Evolutionary conservation across 1,140 invertebrate species (phyloP).

Genomic region (Brachionus asplanchnoidis): DNA sequence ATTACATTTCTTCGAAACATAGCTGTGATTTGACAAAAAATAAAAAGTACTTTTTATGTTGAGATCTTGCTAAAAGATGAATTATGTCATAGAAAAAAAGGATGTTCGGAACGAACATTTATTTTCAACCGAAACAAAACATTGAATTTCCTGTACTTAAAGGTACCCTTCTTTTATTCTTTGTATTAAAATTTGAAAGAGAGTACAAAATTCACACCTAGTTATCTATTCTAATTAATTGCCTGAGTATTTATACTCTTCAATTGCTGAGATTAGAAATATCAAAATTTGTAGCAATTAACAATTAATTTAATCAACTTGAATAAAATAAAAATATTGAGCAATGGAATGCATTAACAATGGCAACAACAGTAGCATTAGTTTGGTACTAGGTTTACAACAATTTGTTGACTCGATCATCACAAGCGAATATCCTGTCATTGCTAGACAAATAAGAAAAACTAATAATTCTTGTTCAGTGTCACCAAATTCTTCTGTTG

Average conservation of each 20-base stretch:
- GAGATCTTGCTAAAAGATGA: too few species aligned
- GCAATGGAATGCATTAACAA: not conserved
- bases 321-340: not conserved
- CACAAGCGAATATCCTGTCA: not conserved
- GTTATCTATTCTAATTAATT: not conserved
- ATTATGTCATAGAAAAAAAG: too few species aligned
- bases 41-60: too few species aligned
- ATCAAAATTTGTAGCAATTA: not conserved
- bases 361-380: not conserved
- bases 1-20: too few species aligned
- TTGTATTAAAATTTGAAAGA: not conserved
- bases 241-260: constrained; percentile 4
- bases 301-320: too few species aligned
- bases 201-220: not conserved
- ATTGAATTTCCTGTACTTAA: not conserved
- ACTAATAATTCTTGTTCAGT: not conserved
- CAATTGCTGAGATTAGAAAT: not conserved
- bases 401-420: not conserved
- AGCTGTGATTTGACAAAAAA: too few species aligned
- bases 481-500: not conserved
- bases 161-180: not conserved
- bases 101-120: not conserved
- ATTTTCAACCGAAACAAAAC: not conserved
- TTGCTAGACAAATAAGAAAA: not conserved
- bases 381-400: not conserved